These are phyloP conservation scores for Eilema depressum DNA, from an alignment of 2,888 invertebrate species.

Conservation along the genomic window DNA sequence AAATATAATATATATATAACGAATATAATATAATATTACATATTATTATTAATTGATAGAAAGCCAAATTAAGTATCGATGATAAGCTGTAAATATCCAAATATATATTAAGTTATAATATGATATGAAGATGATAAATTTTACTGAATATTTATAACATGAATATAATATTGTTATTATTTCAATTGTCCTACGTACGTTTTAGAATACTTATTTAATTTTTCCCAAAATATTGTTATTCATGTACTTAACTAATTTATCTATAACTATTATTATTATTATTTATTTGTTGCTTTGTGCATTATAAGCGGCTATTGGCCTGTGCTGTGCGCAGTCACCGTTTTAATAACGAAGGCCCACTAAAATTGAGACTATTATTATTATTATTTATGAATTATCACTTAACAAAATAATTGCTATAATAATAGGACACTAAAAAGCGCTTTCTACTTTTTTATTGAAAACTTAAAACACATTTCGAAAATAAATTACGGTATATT, in stretches of 20 bases:
- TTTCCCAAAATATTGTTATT: conserved; percentile 52
- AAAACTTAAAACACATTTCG: too few relatives aligned
- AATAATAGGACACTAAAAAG: not conserved
- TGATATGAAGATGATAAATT: conserved; percentile 10
- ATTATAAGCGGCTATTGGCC: conserved; percentile 70
- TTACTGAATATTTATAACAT: not conserved
- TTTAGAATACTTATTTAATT: conserved; percentile 35
- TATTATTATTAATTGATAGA: not conserved
- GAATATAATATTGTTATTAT: conserved; percentile 9
- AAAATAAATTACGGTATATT: too few relatives aligned
- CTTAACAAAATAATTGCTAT: not conserved
- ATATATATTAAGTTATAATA: not conserved
- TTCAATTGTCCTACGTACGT: conserved; percentile 41
- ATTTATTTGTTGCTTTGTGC: conserved; percentile 65
- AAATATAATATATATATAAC: too few relatives aligned
- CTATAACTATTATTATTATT: conserved; percentile 41
- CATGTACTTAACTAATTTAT: conserved; percentile 33
- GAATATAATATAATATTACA: not conserved
- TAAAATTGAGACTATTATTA: conserved; percentile 32
- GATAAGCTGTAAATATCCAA: conserved; percentile 3
- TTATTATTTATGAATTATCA: not conserved
- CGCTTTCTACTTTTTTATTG: not conserved
- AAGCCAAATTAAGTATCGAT: not conserved
- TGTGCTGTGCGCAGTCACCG: conserved; percentile 48
- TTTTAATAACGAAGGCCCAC: conserved; percentile 26